Evolutionary conservation across 2,113 vertebrate species (phyloP).

Genomic region (Panthera leo): DNA sequence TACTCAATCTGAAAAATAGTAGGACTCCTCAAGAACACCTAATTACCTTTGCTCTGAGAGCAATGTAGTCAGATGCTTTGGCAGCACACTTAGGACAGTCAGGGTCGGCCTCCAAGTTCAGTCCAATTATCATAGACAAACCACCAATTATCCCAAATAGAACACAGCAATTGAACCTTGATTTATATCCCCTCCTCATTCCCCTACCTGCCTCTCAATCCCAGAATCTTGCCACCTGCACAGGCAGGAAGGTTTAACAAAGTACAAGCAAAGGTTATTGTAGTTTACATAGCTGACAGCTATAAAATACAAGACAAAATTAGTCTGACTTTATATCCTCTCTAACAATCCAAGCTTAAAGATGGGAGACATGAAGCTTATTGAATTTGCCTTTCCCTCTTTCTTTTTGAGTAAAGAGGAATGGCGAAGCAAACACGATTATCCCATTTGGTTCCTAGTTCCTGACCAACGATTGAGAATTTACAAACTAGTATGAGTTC

Average conservation of each 20-base stretch:
- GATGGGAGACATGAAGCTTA: neutral
- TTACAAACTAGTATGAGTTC: neutral
- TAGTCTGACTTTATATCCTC: neutral
- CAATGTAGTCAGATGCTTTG: neutral
- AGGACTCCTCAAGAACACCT: constrained; percentile 33
- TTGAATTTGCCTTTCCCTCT: neutral
- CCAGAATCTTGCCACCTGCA: constrained; percentile 39
- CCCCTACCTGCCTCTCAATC: constrained; percentile 6
- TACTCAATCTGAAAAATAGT: constrained; percentile 57
- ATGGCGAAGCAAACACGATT: neutral
- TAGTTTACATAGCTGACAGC: neutral
- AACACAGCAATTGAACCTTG: neutral
- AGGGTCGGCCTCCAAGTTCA: neutral
- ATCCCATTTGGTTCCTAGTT: neutral
- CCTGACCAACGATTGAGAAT: neutral
- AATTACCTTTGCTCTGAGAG: constrained; percentile 63
- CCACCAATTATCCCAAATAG: constrained; percentile 7
- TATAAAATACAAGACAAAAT: neutral
- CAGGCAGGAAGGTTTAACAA: neutral
- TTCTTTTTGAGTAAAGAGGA: neutral
- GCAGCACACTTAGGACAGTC: neutral
- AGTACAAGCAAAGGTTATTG: constrained; percentile 42
- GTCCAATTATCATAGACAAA: constrained; percentile 15
- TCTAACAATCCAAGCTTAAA: neutral
- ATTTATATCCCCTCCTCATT: neutral